phyloP scores from a whole-genome alignment of 2,113 vertebrate species.

The Gambusia holbrooki region DNA sequence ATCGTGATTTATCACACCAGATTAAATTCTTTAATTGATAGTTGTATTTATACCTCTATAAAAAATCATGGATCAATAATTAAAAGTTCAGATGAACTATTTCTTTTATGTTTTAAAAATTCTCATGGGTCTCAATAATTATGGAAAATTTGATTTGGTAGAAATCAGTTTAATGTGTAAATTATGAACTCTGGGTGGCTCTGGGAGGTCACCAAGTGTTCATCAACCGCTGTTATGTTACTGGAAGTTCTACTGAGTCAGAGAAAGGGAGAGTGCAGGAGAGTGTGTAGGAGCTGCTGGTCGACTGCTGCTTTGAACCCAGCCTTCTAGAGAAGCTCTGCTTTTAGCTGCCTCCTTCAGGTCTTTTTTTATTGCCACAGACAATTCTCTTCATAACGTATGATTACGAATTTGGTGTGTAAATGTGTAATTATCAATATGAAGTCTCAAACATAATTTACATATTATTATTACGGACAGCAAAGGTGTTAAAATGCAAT shows the following conservation, averaged over 20 bases:
- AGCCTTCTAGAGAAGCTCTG: constrained; percentile 25
- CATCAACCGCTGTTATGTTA: constrained; percentile 33
- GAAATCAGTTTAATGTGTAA: no score
- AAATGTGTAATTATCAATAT: constrained; percentile 2
- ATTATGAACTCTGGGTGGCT: not conserved
- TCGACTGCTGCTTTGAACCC: constrained; percentile 40
- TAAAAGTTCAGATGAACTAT: no score
- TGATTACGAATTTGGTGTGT: not conserved
- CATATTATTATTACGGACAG: not conserved
- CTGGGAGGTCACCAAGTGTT: constrained; percentile 29
- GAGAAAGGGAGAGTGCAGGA: not conserved
- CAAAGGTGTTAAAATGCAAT: constrained; percentile 2
- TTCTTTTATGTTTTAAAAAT: no score
- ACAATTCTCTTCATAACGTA: constrained; percentile 1
- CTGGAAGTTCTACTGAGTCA: constrained; percentile 17
- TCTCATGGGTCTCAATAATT: no score
- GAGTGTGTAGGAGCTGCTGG: constrained; percentile 41
- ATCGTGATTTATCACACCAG: no score
- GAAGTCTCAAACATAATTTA: constrained; percentile 11
- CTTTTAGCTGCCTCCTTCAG: constrained; percentile 35
- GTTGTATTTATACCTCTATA: no score
- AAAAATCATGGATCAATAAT: no score
- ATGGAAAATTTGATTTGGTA: no score
- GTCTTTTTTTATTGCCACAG: constrained; percentile 17
- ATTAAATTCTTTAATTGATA: no score